Conservation (phyloP, 2,797 vertebrate species). For the Crocidura indochinensis region DNA sequence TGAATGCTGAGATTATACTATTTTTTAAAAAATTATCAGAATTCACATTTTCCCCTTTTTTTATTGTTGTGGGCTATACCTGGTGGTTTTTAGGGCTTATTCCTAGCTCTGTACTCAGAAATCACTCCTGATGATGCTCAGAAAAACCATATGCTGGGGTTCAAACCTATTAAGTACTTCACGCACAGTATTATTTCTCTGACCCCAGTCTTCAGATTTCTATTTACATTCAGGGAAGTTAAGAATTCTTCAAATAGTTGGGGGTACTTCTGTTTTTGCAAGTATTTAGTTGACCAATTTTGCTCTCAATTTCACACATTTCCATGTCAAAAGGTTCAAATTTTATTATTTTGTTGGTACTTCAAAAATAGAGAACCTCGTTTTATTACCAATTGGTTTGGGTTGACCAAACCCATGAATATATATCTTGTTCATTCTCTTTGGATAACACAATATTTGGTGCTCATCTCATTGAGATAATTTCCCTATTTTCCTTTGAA, state of each 20-base stretch:
- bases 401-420: not conserved
- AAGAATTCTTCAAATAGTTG: slow-evolving; percentile 15
- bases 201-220: slow-evolving; percentile 6
- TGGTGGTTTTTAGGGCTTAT: no score
- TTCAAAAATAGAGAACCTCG: slow-evolving; percentile 3
- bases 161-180: no score
- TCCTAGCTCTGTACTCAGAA: no score
- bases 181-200: no score
- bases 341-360: slow-evolving; percentile 34
- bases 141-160: no score
- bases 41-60: no score
- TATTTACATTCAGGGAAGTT: slow-evolving; percentile 57
- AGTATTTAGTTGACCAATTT: not conserved
- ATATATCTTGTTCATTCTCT: not conserved
- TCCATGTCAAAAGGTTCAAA: slow-evolving; percentile 20
- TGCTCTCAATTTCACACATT: not conserved
- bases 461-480: not conserved
- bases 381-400: slow-evolving; percentile 39
- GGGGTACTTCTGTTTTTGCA: not conserved
- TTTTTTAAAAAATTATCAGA: no score
- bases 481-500: not conserved
- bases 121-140: no score
- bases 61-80: no score
- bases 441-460: not conserved
- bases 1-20: slow-evolving; percentile 29